A percentile compares a stretch with the other conserved stretches of the same genome.
Evolutionary conservation across 2,797 vertebrate genomes (phyloP).

Genomic region (Pelobates cultripes): DNA sequence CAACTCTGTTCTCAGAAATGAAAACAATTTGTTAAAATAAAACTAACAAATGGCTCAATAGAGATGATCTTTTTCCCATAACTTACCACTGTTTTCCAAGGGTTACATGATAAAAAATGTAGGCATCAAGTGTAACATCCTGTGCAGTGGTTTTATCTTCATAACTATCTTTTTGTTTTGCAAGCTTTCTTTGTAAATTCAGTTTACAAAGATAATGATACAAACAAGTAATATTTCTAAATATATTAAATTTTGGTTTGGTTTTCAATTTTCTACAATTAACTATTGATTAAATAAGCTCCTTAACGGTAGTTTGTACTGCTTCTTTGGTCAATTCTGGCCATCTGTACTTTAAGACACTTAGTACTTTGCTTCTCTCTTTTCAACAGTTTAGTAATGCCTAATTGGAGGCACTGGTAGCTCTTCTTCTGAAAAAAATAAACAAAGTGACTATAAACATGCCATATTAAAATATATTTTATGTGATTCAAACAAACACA

Average conservation of each 20-base stretch:
- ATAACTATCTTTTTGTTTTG: too few relatives aligned
- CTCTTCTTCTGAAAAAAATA: not conserved
- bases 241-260: too few relatives aligned
- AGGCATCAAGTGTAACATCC: not conserved
- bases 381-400: slow-evolving; percentile 15
- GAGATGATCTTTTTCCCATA: slow-evolving; percentile 2
- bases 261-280: too few relatives aligned
- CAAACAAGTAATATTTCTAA: too few relatives aligned
- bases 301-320: not conserved
- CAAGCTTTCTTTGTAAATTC: too few relatives aligned
- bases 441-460: not conserved
- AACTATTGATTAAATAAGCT: too few relatives aligned
- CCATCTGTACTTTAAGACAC: slow-evolving; percentile 27
- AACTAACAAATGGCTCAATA: slow-evolving; percentile 27
- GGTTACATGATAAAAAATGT: not conserved
- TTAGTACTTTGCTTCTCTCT: not conserved
- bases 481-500: not conserved
- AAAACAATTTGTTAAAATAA: slow-evolving; percentile 56
- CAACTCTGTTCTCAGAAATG: slow-evolving; percentile 71
- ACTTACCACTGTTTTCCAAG: not conserved
- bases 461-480: not conserved
- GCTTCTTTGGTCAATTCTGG: slow-evolving; percentile 4
- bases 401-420: slow-evolving; percentile 28
- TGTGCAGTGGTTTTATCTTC: too few relatives aligned
- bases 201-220: too few relatives aligned